Percentiles rank a stretch among this genome's conserved stretches.
Conservation (phyloP, 2,113 vertebrate genomes). For the Equus przewalskii region DNA sequence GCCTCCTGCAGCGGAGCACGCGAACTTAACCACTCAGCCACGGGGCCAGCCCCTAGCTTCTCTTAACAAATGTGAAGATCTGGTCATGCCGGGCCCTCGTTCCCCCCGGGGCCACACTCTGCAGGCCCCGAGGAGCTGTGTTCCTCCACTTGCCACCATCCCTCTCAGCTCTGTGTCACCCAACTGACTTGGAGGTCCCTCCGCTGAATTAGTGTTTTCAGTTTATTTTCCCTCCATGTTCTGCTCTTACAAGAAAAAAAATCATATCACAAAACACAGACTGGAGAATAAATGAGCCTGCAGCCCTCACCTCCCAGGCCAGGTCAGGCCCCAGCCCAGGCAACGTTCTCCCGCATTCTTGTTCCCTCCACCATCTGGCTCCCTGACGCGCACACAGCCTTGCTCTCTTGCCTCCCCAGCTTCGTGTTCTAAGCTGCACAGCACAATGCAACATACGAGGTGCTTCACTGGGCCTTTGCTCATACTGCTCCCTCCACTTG, state of each 20-base stretch:
- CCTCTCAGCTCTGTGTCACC: neutral
- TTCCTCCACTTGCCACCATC: accelerated
- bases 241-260: neutral
- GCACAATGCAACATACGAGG: too few relatives aligned
- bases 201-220: neutral
- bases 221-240: neutral
- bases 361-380: accelerated
- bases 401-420: neutral
- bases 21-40: too few relatives aligned
- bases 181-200: neutral
- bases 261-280: neutral
- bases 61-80: neutral
- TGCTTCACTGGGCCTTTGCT: neutral
- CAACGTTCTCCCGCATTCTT: neutral
- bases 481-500: neutral
- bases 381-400: neutral
- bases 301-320: neutral
- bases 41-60: neutral
- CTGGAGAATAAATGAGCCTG: neutral
- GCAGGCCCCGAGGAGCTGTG: neutral
- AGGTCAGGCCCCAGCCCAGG: neutral
- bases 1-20: too few relatives aligned
- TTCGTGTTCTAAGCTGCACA: neutral
- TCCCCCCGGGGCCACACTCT: accelerated
- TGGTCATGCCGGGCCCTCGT: too few relatives aligned